Base-by-base conservation (phyloP, 2,888 invertebrate species). In the Sylvicola cinctus region DNA sequence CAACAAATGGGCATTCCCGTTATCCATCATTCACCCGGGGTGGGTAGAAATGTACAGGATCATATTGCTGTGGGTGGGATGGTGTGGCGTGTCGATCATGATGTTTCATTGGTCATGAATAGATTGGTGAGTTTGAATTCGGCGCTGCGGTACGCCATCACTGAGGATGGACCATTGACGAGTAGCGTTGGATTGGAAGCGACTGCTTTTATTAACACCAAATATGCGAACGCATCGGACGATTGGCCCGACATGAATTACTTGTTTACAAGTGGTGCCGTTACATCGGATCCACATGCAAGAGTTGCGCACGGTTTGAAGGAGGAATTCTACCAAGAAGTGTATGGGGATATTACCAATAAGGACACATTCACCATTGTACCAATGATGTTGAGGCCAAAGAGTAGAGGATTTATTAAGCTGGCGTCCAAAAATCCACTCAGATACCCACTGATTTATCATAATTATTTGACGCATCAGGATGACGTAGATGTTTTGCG, bases 241-340 rank as follows among this genome's bases (percentile, higher is more conserved):
- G 66, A 74, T 40, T 83, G 80, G 70, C 88, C 88, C 0, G 88
- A 90, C 45, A 74, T 90, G n/a, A n/a, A n/a, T n/a, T n/a, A n/a
- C n/a, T n/a, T n/a, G 80, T 61, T 87, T 57, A 78, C 83, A 1
- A 78, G 83, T 16, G 70, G 78, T 1, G 77, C 79, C 0, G 78
- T 80, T 0, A 74, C 70, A 32, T 80, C 83, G 1, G 85, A 87
- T 47, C 68, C 71, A 0, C 74, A 78, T 50, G 74, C 77, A 0
- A 79, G 77, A 47, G 68, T 61, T 29, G 84, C 85, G 0, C 85
- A 87, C 45, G 78, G 87, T 0, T 57, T 88, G 2, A 70, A 73
- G 0, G 77, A 85, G 44, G 77, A 77, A 17, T 84, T 81, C 50
- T 84, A 83, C 51, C 63, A 80, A 37, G 74, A 76, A 46, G 72